A percentile compares a stretch with the other conserved stretches of the same genome.
Evolutionary conservation across 2,797 vertebrate genomes (phyloP).

Genomic region (Odontamblyopus rebecca): DNA sequence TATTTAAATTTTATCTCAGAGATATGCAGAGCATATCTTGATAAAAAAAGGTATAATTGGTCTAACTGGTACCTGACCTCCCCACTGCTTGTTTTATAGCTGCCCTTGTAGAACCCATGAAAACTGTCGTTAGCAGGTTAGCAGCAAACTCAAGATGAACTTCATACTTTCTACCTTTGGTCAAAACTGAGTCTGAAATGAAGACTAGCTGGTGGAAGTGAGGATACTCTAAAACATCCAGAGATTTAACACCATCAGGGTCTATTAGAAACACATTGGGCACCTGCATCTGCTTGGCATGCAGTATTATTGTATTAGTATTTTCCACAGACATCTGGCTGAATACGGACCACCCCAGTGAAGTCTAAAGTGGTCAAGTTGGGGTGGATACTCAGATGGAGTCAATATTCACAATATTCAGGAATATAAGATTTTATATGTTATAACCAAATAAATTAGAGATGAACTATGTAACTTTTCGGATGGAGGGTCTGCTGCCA

Average conservation of each 20-base stretch:
- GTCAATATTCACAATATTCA: no score
- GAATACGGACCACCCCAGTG: slow-evolving; percentile 75
- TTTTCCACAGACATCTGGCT: slow-evolving; percentile 71
- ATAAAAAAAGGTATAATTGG: background rate
- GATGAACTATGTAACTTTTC: background rate
- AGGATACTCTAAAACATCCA: slow-evolving; percentile 78
- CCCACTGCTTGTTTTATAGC: slow-evolving; percentile 82
- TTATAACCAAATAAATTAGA: no score
- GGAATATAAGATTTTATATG: no score
- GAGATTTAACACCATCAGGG: slow-evolving; percentile 37
- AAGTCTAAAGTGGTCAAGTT: slow-evolving; percentile 86
- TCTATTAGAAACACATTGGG: slow-evolving; percentile 66
- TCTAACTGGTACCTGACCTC: slow-evolving; percentile 75
- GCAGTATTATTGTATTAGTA: slow-evolving; percentile 79
- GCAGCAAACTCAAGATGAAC: slow-evolving; percentile 79
- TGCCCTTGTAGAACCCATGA: slow-evolving; percentile 91
- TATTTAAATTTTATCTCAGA: background rate
- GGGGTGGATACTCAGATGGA: slow-evolving; percentile 83
- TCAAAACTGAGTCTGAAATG: slow-evolving; percentile 68
- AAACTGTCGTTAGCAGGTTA: slow-evolving; percentile 83
- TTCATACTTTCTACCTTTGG: slow-evolving; percentile 72
- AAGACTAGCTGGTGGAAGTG: slow-evolving; percentile 84
- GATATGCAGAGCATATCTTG: background rate
- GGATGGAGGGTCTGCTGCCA: background rate
- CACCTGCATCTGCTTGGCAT: slow-evolving; percentile 80